These are phyloP conservation scores for Excalfactoria chinensis DNA, from an alignment of 2,113 vertebrate species.

Conservation along the genomic window DNA sequence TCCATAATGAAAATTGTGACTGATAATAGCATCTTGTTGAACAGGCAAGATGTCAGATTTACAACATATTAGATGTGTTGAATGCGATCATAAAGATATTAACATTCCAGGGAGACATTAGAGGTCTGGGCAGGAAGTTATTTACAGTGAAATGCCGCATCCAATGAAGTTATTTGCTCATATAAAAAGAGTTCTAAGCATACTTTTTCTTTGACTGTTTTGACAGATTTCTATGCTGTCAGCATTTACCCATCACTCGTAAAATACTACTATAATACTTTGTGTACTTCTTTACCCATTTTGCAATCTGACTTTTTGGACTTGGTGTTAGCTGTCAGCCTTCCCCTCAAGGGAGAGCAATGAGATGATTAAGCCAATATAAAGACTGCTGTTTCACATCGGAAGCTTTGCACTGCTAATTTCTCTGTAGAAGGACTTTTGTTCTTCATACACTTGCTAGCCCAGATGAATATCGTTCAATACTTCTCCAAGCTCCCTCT, in stretches of 20 bases:
- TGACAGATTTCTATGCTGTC: not conserved
- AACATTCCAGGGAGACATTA: not conserved
- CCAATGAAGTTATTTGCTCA: not conserved
- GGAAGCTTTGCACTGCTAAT: not conserved
- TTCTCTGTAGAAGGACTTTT: not conserved
- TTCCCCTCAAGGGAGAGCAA: fast-evolving
- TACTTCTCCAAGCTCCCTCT: not conserved
- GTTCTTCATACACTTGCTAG: not conserved
- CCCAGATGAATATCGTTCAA: not conserved
- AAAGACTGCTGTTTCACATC: not conserved
- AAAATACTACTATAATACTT: not conserved
- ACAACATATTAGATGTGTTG: not conserved
- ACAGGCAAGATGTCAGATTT: slow-evolving; percentile 20
- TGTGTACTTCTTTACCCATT: not conserved
- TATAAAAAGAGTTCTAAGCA: not conserved
- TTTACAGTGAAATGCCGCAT: not conserved
- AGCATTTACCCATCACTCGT: not conserved
- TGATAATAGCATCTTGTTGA: slow-evolving; percentile 27
- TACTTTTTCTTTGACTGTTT: not conserved
- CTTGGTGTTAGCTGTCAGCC: fast-evolving
- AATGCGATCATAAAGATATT: slow-evolving; percentile 9
- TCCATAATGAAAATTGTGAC: slow-evolving; percentile 4
- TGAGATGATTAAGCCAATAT: not conserved
- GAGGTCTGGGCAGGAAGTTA: not conserved
- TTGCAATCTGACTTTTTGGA: not conserved